phyloP scores from a whole-genome alignment of 2,888 invertebrate species.

The Spodoptera littoralis region DNA sequence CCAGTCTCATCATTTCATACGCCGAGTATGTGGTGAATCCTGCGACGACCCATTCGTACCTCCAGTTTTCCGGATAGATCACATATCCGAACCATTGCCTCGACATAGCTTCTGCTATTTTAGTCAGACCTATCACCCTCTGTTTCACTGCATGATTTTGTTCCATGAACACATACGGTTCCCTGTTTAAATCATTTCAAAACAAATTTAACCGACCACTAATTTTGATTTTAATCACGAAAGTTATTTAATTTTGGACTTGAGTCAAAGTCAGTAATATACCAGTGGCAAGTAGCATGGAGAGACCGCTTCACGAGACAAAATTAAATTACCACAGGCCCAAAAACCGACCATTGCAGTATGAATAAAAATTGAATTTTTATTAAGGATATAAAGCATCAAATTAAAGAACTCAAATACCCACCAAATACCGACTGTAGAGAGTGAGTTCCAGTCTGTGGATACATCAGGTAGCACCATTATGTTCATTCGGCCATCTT shows the following conservation, averaged over 20 bases:
- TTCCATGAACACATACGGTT: constrained; percentile 80
- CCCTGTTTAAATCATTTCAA: constrained; percentile 64
- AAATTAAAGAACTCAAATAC: constrained; percentile 35
- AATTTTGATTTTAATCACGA: too few species aligned
- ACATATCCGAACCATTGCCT: constrained; percentile 92
- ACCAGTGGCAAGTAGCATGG: too few species aligned
- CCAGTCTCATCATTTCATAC: constrained; percentile 86
- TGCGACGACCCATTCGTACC: constrained; percentile 89
- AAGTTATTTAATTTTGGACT: too few species aligned
- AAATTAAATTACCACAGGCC: too few species aligned
- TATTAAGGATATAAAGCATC: too few species aligned
- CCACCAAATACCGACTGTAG: constrained; percentile 82
- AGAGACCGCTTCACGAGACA: too few species aligned
- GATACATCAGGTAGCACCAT: constrained; percentile 77
- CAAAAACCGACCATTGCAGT: too few species aligned
- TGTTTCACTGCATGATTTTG: constrained; percentile 72
- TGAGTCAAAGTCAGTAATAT: too few species aligned
- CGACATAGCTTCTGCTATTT: constrained; percentile 90
- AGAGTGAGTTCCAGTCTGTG: constrained; percentile 77
- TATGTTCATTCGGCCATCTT: constrained; percentile 72
- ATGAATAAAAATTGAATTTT: too few species aligned
- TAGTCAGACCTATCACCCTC: constrained; percentile 80
- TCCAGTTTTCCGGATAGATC: constrained; percentile 90
- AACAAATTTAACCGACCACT: too few species aligned
- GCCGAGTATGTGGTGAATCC: constrained; percentile 89